Conservation (phyloP, 1,140 invertebrate species). For the Drosophila insularis region DNA sequence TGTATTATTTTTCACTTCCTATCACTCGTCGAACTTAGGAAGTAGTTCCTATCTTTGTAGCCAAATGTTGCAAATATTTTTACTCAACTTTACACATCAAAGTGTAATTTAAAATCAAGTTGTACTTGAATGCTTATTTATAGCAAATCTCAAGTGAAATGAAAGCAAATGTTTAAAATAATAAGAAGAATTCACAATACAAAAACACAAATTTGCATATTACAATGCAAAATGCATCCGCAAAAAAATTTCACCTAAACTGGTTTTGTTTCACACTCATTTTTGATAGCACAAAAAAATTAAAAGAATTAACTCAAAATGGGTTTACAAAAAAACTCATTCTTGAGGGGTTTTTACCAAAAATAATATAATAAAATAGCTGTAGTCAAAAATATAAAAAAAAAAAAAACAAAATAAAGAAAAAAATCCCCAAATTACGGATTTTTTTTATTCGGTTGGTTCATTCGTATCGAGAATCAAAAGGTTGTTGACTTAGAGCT, state of each 20-base stretch:
- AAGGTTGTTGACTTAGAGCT: neutral
- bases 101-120: conserved; percentile 48
- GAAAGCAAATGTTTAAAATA: conserved; percentile 37
- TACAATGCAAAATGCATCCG: conserved; percentile 44
- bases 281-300: conserved; percentile 11
- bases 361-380: neutral
- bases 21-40: too few species aligned
- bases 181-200: conserved; percentile 3
- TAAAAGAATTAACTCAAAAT: conserved; percentile 10
- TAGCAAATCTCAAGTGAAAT: conserved; percentile 42
- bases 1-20: too few species aligned
- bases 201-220: conserved; percentile 63
- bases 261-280: conserved; percentile 39
- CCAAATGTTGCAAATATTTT: conserved; percentile 2
- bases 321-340: conserved; percentile 33
- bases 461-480: neutral
- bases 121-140: conserved; percentile 74
- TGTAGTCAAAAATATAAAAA: neutral
- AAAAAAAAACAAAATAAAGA: neutral
- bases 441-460: neutral
- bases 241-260: conserved; percentile 29
- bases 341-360: conserved; percentile 21
- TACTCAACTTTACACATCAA: conserved; percentile 35
- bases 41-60: too few species aligned
- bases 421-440: neutral